These are phyloP conservation scores for Aurelia sp. DNA, from an alignment of 30 jellyfish, hydroid and myxozoan genomes.

Conservation along the genomic window DNA sequence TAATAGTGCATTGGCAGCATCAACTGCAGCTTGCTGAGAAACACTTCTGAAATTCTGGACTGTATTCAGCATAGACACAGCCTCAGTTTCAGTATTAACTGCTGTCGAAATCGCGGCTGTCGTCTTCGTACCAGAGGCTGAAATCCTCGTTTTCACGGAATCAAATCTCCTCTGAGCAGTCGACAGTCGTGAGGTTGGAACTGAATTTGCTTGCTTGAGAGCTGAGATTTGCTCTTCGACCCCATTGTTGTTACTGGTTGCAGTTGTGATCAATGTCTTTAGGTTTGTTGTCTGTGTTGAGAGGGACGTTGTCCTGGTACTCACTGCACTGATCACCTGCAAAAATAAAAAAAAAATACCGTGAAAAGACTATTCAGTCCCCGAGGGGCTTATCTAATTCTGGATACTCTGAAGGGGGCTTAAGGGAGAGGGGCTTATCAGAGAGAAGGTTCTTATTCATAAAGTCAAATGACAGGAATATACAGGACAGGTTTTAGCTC, in stretches of 20 bases:
- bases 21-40: conserved; percentile 88
- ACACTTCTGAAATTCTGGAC: conserved; percentile 81
- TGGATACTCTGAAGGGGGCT: no score
- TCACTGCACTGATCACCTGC: conserved; percentile 26
- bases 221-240: conserved; percentile 87
- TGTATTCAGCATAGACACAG: conserved; percentile 77
- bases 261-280: conserved; percentile 37
- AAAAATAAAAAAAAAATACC: neutral
- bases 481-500: no score
- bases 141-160: conserved; percentile 39
- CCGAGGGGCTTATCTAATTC: no score
- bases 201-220: conserved; percentile 65
- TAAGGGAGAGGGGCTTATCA: no score
- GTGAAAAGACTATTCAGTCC: no score
- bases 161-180: conserved; percentile 76
- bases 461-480: no score
- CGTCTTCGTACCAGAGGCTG: conserved; percentile 53
- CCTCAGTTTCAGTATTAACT: conserved; percentile 62
- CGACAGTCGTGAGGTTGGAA: conserved; percentile 63
- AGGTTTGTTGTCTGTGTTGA: conserved; percentile 31
- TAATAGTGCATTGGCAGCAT: conserved; percentile 78
- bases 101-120: conserved; percentile 67
- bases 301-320: conserved; percentile 58
- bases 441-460: no score
- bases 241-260: conserved; percentile 72